A percentile compares a stretch with the other conserved stretches of the same genome.
These are phyloP conservation scores for Myiozetetes cayanensis DNA, from an alignment of 2,113 vertebrate species.

Conservation along the genomic window DNA sequence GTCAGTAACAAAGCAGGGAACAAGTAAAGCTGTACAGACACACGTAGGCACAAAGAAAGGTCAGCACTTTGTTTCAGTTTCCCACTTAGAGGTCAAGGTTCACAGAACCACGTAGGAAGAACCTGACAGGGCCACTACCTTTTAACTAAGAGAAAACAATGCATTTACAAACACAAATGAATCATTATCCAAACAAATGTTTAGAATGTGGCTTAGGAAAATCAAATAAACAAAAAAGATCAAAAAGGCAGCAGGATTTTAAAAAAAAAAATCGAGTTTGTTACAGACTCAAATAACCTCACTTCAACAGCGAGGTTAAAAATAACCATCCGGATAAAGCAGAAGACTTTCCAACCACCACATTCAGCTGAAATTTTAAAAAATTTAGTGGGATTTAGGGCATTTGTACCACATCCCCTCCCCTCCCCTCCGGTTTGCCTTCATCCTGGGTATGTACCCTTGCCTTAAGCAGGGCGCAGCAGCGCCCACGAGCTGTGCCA, in stretches of 20 bases:
- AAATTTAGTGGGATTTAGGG: neutral
- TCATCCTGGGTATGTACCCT: neutral
- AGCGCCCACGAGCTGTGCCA: neutral
- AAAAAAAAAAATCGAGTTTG: neutral
- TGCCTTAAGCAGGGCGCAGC: neutral
- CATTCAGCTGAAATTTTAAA: neutral
- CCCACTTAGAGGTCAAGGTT: constrained; percentile 11
- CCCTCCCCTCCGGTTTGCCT: neutral
- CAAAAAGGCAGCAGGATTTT: neutral
- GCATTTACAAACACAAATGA: constrained; percentile 28
- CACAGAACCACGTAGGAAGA: neutral
- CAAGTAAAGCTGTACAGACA: neutral
- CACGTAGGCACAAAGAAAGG: neutral
- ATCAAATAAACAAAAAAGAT: neutral
- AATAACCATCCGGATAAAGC: neutral
- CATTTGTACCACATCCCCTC: neutral
- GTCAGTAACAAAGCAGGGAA: neutral
- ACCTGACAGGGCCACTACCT: neutral
- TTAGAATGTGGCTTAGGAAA: neutral
- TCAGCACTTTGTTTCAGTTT: neutral
- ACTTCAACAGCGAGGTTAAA: neutral
- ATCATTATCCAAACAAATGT: constrained; percentile 24
- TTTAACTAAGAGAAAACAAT: constrained; percentile 41
- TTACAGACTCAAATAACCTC: neutral
- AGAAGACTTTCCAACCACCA: neutral